Evolutionary conservation across 2,888 invertebrate species (phyloP).

Genomic region (Hyposoter didymator): DNA sequence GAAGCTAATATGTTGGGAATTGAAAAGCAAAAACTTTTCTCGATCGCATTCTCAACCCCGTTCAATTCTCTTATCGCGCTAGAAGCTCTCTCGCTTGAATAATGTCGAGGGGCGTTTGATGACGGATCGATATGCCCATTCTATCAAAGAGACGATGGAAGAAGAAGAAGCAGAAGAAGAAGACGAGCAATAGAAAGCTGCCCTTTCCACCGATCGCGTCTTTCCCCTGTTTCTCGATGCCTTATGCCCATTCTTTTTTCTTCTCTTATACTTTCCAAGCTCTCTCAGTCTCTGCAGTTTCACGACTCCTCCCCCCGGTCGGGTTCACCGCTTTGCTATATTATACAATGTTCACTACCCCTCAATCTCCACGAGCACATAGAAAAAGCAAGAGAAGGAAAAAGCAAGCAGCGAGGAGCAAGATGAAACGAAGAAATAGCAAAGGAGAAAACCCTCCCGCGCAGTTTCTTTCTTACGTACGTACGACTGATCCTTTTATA

Average conservation of each 20-base stretch:
- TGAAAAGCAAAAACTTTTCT: constrained; percentile 32
- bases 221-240: constrained; percentile 51
- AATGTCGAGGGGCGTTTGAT: constrained; percentile 72
- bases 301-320: constrained; percentile 55
- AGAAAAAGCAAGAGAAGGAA: neutral
- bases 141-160: constrained; percentile 47
- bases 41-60: neutral
- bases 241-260: constrained; percentile 53
- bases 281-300: constrained; percentile 62
- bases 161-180: constrained; percentile 16
- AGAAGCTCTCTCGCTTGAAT: constrained; percentile 73
- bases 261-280: constrained; percentile 68
- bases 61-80: constrained; percentile 33
- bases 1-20: constrained; percentile 2
- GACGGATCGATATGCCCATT: constrained; percentile 77
- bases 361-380: constrained; percentile 24
- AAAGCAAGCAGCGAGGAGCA: neutral
- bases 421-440: constrained; percentile 8
- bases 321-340: constrained; percentile 51
- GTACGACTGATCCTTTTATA: constrained; percentile 81
- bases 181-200: constrained; percentile 55
- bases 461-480: constrained; percentile 57
- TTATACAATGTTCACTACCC: constrained; percentile 42
- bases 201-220: constrained; percentile 38
- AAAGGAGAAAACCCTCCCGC: constrained; percentile 33